Conservation (phyloP, 2,113 vertebrate genomes). For the Osmerus eperlanus region DNA sequence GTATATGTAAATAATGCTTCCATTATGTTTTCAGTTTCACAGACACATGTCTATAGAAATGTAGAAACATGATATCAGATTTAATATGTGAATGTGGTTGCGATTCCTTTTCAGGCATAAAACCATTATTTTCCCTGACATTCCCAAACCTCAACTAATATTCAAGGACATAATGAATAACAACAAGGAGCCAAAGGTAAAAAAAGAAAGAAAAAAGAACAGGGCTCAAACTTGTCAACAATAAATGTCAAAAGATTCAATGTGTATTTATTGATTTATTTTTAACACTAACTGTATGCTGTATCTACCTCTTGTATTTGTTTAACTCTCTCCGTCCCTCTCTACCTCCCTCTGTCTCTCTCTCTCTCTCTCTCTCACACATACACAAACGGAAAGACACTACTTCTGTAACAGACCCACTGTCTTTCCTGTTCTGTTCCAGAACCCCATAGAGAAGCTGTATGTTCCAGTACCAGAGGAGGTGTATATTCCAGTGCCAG, state of each 20-base stretch:
- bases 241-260: background rate
- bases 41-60: background rate
- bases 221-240: background rate
- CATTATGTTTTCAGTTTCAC: background rate
- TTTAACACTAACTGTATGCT: background rate
- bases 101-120: conserved; percentile 50
- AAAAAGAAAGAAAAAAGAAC: background rate
- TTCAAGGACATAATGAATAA: conserved; percentile 61
- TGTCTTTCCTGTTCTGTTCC: conserved; percentile 21
- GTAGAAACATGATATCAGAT: background rate
- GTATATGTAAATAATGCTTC: background rate
- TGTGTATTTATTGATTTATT: background rate
- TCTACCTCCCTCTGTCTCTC: background rate
- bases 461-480: conserved; percentile 46
- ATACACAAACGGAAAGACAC: background rate
- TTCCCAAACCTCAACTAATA: conserved; percentile 55
- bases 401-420: background rate
- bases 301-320: background rate
- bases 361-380: background rate
- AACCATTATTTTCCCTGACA: conserved; percentile 45
- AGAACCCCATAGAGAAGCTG: background rate
- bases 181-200: conserved; percentile 41
- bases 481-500: conserved; percentile 15
- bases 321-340: background rate
- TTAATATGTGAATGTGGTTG: background rate